phyloP scores from a whole-genome alignment of 2,113 vertebrate genomes.

The Oreocharis arfaki region DNA sequence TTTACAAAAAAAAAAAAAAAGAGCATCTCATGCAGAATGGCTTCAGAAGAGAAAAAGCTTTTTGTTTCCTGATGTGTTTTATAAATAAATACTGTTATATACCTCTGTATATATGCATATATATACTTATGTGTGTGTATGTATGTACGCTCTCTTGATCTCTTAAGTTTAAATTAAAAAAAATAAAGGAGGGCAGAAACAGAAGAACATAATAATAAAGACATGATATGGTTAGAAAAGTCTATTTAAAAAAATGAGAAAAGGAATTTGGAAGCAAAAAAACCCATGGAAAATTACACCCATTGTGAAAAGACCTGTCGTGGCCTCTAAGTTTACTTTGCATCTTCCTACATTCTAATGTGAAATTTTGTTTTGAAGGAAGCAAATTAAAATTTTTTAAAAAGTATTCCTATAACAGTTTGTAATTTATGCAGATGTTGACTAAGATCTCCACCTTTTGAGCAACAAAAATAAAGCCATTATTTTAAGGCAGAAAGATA shows the following conservation, averaged over 20 bases:
- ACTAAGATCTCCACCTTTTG: background rate
- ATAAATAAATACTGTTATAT: background rate
- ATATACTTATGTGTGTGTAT: no score
- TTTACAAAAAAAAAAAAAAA: background rate
- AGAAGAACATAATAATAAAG: background rate
- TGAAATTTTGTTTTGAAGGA: background rate
- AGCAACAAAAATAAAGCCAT: background rate
- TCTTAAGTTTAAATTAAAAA: background rate
- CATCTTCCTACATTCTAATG: background rate
- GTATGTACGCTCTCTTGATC: background rate
- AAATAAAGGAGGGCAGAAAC: background rate
- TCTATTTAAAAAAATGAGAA: background rate
- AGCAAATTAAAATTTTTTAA: background rate
- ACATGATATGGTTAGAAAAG: background rate
- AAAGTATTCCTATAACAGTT: background rate
- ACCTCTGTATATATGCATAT: background rate
- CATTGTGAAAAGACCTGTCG: background rate
- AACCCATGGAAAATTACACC: rapidly evolving
- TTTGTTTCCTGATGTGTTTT: background rate
- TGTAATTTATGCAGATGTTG: background rate
- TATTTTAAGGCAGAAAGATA: background rate
- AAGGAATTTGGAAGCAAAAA: background rate
- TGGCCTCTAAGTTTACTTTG: background rate
- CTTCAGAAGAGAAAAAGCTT: background rate
- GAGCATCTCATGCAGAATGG: background rate